Conservation (phyloP, 2,888 invertebrate genomes). For the Macroteleia sp. region DNA sequence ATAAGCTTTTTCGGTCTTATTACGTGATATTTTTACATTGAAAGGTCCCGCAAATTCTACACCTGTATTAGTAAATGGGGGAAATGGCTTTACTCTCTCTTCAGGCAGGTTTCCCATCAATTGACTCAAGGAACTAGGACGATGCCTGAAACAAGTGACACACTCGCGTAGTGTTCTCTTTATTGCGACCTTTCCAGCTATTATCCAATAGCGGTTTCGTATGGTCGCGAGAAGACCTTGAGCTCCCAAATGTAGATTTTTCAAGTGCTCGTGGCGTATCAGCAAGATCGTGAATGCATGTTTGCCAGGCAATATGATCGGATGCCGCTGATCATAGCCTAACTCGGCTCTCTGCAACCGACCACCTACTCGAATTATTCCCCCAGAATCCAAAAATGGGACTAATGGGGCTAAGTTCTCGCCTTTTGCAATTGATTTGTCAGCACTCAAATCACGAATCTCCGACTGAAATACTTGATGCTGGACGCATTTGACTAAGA, state of each 20-base stretch:
- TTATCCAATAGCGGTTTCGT: constrained; percentile 44
- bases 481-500: neutral
- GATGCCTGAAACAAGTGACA: neutral
- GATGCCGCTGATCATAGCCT: neutral
- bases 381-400: neutral
- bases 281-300: constrained; percentile 28
- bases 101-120: neutral
- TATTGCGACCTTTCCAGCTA: constrained; percentile 36
- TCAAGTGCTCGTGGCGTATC: constrained; percentile 26
- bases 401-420: neutral
- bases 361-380: neutral
- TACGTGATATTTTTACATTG: constrained; percentile 2
- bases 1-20: neutral
- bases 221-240: constrained; percentile 25
- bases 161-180: neutral
- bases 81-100: neutral
- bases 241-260: constrained; percentile 6
- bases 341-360: neutral
- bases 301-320: constrained; percentile 2
- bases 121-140: neutral
- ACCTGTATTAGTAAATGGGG: too few relatives aligned
- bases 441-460: neutral
- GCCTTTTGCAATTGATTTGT: neutral
- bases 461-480: neutral
- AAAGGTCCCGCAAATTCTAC: constrained; percentile 37